Base-by-base conservation (phyloP, 2,113 vertebrate species). In the Gila orcuttii region DNA sequence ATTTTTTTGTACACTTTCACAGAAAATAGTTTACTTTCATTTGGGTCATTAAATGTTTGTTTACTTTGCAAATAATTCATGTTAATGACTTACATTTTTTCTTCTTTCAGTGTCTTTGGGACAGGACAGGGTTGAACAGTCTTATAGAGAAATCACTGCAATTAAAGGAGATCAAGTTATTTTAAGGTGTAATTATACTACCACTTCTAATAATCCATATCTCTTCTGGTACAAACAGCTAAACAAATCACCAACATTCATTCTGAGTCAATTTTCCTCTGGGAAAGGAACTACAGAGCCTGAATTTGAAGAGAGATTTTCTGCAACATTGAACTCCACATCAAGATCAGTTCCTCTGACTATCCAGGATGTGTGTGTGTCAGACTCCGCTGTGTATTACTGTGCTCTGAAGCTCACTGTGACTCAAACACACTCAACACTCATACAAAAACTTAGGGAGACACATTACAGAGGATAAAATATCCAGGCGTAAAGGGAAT, bases 361-460 rank as follows among this genome's bases (percentile, higher is more conserved):
- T 2, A 73, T 73, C 69, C 33, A 42, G 36, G 21, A 73, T 73
- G 8, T 73, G 69, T 7, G 36, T 39, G 55, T 82, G 78, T 66
- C 62, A 17, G 62, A 31, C 62, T 66, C 62, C 31, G 62, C 62
- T 66, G 25, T 66, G 62, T 66, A 85, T 3, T 57, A 57, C 55
- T 57, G 55, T 57, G 55, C 88, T n/a, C 42, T 89, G 85, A 1
- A 0, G 82, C 71, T 82, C 88, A 87, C 83, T 82, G 68, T 71
- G 68, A 71, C 19, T 71, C 8, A 71, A 39, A 71, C 33, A 71
- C 66, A 39, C 33, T 71, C 33, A 23, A 71, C 19, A 23, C 68
- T 10, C 33, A 39, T 1, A 71, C 19, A 71, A 19, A 69, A 28
- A 28, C 28, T 28, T 28, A 28, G 1, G 28, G 28, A 28, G 1